Evolutionary conservation across 2,113 vertebrate genomes (phyloP).

Genomic region (Aleadryas rufinucha): DNA sequence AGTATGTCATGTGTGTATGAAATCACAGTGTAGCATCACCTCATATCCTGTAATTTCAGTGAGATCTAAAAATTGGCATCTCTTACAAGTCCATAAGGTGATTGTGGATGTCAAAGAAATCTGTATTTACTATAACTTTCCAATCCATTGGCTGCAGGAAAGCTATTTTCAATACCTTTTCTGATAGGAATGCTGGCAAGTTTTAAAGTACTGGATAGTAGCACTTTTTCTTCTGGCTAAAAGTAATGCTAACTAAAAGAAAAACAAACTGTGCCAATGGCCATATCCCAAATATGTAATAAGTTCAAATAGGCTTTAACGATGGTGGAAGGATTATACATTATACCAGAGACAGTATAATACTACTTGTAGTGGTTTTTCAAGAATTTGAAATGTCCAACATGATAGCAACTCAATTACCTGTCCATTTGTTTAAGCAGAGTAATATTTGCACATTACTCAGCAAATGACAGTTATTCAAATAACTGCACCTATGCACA

Average conservation of each 20-base stretch:
- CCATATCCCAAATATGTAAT: not conserved
- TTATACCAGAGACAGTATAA: not conserved
- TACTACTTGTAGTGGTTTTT: not conserved
- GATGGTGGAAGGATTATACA: not conserved
- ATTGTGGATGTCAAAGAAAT: not conserved
- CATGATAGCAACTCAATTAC: not conserved
- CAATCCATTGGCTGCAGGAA: not conserved
- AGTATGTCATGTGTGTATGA: rapidly evolving
- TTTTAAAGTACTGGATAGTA: not conserved
- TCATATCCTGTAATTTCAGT: not conserved
- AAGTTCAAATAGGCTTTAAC: not conserved
- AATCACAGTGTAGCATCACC: not conserved
- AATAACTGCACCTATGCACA: rapidly evolving
- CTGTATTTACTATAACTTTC: not conserved
- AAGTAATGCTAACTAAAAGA: not conserved
- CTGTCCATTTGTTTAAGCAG: not conserved
- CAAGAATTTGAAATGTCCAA: not conserved
- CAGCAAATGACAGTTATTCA: not conserved
- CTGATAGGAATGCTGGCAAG: not conserved
- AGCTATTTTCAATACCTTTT: not conserved
- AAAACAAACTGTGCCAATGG: not conserved
- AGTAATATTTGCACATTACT: not conserved
- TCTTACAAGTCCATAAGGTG: not conserved
- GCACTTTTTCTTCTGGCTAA: not conserved
- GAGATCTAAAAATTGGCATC: not conserved